Evolutionary conservation across 1,140 invertebrate genomes (phyloP), one percentile per base, ranked within the genome.

Genomic region (Dreissena rostriformis): DNA sequence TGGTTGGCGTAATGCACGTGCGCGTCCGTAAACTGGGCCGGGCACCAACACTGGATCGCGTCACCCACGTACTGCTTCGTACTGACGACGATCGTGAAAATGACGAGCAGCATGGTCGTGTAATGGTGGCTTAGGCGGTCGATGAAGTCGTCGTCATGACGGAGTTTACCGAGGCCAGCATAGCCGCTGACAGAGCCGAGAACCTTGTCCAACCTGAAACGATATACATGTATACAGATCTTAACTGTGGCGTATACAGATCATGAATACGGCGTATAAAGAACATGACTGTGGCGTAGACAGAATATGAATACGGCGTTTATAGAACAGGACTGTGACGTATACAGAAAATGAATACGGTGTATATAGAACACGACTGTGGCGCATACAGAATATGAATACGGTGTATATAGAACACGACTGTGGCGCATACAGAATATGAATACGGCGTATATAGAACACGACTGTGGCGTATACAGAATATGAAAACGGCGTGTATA

Each of bases 51-150:
- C 66, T 89, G 83, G 77, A 93, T 92, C 7, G 91, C 91, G 83
- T 92, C 88, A 51, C 97, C 97, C 7, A 99, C 98, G 95, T 99
- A 98, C 93, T 99, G 98, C 83, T 98, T 95, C 57, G 98, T 98
- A 19, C 98, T 99, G 84, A 99, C 97, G 86, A 95, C 86, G 11
- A 94, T 88, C 19, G 93, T 93, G 74, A 93, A 94, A 29, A 93
- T 88, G 10, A 95, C 83, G 24, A 95, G 90, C 11, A 95, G 90
- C 28, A 94, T 86, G 11, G 94, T 93, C 11, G 94, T 94, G 71
- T 93, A 92, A 68, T 90, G 89, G 74, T 94, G 94, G 81, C 94
- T 94, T 7, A 95, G 87, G 70, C 93, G 87, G 83, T 95, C 95
- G n/a, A 94, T 91, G 70, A 94, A 94, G 82, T 95, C 94, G 85